Percentiles rank a stretch among this genome's conserved stretches.
Evolutionary conservation across 2,113 vertebrate species (phyloP).

Genomic region (Sardina pilchardus): DNA sequence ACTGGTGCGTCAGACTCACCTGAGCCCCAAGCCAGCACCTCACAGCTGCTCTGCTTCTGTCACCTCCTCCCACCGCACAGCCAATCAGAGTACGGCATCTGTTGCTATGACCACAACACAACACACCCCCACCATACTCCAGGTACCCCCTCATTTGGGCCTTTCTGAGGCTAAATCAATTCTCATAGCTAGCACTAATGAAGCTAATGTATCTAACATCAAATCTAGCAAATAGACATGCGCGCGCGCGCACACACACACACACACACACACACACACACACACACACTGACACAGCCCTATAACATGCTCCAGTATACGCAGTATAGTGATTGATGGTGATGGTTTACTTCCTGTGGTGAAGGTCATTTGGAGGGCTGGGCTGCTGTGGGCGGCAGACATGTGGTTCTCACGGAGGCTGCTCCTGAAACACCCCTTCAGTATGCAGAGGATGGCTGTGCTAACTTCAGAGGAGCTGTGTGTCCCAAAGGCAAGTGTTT

Average conservation of each 20-base stretch:
- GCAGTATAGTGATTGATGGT: too few relatives aligned
- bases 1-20: slow-evolving; percentile 58
- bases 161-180: too few relatives aligned
- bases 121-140: slow-evolving; percentile 45
- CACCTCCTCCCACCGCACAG: slow-evolving; percentile 53
- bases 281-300: too few relatives aligned
- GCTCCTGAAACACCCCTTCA: slow-evolving; percentile 39
- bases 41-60: slow-evolving; percentile 62
- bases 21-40: slow-evolving; percentile 59
- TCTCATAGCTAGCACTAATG: too few relatives aligned
- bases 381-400: slow-evolving; percentile 1
- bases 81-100: slow-evolving; percentile 31
- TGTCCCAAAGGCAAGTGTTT: slow-evolving; percentile 50
- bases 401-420: slow-evolving; percentile 50
- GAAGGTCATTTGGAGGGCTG: slow-evolving; percentile 32
- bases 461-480: slow-evolving; percentile 52
- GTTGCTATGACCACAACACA: slow-evolving; percentile 55
- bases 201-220: too few relatives aligned
- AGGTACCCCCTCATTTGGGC: slow-evolving; percentile 7
- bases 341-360: slow-evolving; percentile 18
- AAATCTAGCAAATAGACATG: too few relatives aligned
- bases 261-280: too few relatives aligned
- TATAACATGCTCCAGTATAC: too few relatives aligned
- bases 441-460: slow-evolving; percentile 44
- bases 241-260: too few relatives aligned